Evolutionary conservation across 2,113 vertebrate species (phyloP).

Genomic region (Proteles cristata): DNA sequence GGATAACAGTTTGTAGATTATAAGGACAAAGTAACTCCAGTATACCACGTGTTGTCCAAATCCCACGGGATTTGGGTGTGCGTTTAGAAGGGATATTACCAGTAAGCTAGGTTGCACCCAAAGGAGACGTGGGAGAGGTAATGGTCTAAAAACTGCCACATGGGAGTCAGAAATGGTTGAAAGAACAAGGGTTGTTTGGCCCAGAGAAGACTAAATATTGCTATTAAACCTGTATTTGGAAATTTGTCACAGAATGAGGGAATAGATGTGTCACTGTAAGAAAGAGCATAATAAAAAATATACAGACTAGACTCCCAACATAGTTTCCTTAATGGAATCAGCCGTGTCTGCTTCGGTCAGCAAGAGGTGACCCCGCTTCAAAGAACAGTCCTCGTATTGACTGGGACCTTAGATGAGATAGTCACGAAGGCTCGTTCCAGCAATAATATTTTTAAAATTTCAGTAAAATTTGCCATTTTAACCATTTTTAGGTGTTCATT

Average conservation of each 20-base stretch:
- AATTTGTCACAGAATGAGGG: neutral
- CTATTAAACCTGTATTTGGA: neutral
- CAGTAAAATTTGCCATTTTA: neutral
- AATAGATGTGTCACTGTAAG: neutral
- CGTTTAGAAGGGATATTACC: neutral
- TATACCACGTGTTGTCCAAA: neutral
- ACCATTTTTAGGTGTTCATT: neutral
- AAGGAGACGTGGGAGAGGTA: neutral
- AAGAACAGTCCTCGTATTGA: neutral
- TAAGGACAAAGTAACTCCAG: neutral
- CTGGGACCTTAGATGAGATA: neutral
- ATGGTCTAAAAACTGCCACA: neutral
- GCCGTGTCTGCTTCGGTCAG: neutral
- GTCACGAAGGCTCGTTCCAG: neutral
- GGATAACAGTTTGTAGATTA: neutral
- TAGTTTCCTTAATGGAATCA: neutral
- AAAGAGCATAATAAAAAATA: neutral
- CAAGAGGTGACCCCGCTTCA: neutral
- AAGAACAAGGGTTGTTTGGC: neutral
- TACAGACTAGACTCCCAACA: neutral
- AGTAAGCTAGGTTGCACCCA: neutral
- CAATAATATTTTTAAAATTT: neutral
- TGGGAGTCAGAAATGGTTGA: neutral
- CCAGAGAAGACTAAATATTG: neutral
- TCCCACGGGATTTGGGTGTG: neutral